A percentile compares a stretch with the other conserved stretches of the same genome.
These are phyloP conservation scores for Drosophila lacertosa DNA, from an alignment of 1,140 invertebrate genomes.

Conservation along the genomic window DNA sequence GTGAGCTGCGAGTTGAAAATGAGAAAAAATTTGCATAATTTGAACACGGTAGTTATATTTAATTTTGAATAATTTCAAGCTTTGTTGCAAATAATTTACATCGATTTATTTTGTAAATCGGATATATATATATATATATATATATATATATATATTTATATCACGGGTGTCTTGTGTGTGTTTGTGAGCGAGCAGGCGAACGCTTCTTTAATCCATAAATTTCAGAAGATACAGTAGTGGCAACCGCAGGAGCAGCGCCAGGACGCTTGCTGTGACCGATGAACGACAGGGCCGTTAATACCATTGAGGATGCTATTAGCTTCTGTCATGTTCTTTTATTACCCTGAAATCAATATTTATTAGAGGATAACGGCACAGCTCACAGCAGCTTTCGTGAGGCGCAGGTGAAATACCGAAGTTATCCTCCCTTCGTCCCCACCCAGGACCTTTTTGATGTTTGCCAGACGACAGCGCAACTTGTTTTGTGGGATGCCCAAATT, in stretches of 20 bases:
- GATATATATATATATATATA: slow-evolving; percentile 11
- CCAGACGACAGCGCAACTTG: slow-evolving; percentile 9
- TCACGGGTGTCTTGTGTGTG: background rate
- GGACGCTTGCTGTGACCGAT: slow-evolving; percentile 31
- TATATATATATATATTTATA: background rate
- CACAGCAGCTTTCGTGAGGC: background rate
- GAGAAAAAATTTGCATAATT: slow-evolving; percentile 57
- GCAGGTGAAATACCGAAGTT: slow-evolving; percentile 16
- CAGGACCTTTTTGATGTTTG: slow-evolving; percentile 47
- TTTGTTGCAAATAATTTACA: slow-evolving; percentile 62
- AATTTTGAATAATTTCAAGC: slow-evolving; percentile 64
- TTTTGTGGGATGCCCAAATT: slow-evolving; percentile 50
- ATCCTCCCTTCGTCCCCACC: background rate
- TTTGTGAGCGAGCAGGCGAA: background rate
- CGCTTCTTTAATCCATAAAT: slow-evolving; percentile 54
- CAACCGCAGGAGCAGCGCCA: background rate
- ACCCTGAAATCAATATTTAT: slow-evolving; percentile 70
- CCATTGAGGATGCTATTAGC: slow-evolving; percentile 51
- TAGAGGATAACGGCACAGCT: slow-evolving; percentile 55
- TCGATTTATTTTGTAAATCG: slow-evolving; percentile 60
- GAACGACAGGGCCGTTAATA: slow-evolving; percentile 43
- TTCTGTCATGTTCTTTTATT: slow-evolving; percentile 64
- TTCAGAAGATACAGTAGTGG: slow-evolving; percentile 12
- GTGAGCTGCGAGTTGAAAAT: slow-evolving; percentile 37
- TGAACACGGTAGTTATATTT: slow-evolving; percentile 55